Evolutionary conservation across 2,888 invertebrate genomes (phyloP).

Genomic region (Ochropacha duplaris): DNA sequence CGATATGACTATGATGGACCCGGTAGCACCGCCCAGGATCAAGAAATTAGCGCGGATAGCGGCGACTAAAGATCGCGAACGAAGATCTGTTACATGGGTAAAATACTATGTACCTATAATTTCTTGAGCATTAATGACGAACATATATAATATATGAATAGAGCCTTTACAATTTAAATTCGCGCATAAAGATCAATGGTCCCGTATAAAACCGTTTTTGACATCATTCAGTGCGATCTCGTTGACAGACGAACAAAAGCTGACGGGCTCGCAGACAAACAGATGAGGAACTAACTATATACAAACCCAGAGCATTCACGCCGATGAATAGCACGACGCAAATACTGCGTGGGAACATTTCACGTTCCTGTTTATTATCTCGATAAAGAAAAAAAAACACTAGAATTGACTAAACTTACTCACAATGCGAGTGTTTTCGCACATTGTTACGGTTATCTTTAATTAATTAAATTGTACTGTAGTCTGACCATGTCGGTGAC

Average conservation of each 20-base stretch:
- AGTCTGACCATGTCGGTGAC: not conserved
- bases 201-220: conserved; percentile 44
- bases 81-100: conserved; percentile 75
- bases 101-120: not conserved
- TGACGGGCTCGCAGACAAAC: conserved; percentile 54
- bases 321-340: conserved; percentile 52
- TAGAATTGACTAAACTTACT: conserved; percentile 50
- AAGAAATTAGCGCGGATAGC: conserved; percentile 73
- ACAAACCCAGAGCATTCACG: conserved; percentile 43
- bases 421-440: conserved; percentile 48
- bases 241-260: conserved; percentile 59
- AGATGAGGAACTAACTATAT: conserved; percentile 41
- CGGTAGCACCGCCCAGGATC: conserved; percentile 73
- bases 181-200: conserved; percentile 38
- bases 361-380: conserved; percentile 47
- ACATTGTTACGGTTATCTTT: conserved; percentile 40
- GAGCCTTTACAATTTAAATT: conserved; percentile 17
- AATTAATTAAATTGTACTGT: conserved; percentile 19
- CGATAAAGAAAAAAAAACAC: conserved; percentile 47
- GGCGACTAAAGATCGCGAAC: conserved; percentile 55
- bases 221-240: conserved; percentile 43
- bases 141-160: no score
- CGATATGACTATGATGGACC: conserved; percentile 39
- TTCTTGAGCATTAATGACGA: conserved; percentile 1
- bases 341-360: conserved; percentile 68